Percentiles rank a stretch among this genome's conserved stretches.
These are phyloP conservation scores for Nymphalis io DNA, from an alignment of 1,140 invertebrate species.

Conservation along the genomic window DNA sequence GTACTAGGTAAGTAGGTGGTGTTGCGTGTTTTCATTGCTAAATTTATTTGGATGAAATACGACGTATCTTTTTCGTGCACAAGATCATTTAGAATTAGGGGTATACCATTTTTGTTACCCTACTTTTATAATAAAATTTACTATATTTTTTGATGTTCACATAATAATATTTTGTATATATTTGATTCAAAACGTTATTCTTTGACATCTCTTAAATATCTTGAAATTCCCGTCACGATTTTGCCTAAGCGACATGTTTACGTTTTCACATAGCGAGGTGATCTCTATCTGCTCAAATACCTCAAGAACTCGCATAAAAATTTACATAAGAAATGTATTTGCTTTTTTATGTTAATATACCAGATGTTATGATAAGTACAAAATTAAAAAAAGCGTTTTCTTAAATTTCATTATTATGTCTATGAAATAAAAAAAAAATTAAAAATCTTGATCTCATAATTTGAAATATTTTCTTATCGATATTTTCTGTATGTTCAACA, in stretches of 20 bases:
- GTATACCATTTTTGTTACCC: too few species aligned
- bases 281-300: conserved; percentile 22
- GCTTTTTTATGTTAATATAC: neutral
- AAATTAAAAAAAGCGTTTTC: too few species aligned
- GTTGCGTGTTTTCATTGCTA: too few species aligned
- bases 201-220: conserved; percentile 12
- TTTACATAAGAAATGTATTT: conserved; percentile 8
- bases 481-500: neutral
- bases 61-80: too few species aligned
- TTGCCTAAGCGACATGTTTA: conserved; percentile 33
- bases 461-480: neutral
- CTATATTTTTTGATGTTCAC: too few species aligned
- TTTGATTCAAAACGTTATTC: conserved; percentile 2
- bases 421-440: too few species aligned
- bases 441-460: neutral
- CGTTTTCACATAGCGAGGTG: conserved; percentile 24
- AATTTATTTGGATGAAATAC: too few species aligned
- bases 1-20: too few species aligned
- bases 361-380: neutral
- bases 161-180: neutral
- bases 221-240: conserved; percentile 38
- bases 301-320: conserved; percentile 4
- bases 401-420: too few species aligned
- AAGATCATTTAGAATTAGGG: too few species aligned
- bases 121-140: too few species aligned